Evolutionary conservation across 2,888 invertebrate species (phyloP).

Genomic region (Nymphalis polychloros): DNA sequence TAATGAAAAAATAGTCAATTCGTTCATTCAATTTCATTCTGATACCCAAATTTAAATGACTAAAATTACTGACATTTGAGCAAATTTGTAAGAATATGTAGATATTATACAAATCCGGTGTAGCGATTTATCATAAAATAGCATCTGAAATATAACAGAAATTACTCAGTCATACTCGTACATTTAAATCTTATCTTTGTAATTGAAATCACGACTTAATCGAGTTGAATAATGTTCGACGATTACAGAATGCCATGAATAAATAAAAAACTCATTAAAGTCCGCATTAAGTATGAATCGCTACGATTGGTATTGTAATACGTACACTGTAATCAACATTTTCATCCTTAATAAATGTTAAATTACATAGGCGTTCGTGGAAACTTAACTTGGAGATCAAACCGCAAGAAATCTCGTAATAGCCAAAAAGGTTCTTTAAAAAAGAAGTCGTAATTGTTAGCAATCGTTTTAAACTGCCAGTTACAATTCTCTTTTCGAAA

Average conservation of each 20-base stretch:
- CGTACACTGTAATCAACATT: slow-evolving; percentile 51
- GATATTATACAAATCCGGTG: slow-evolving; percentile 27
- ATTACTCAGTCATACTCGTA: slow-evolving; percentile 44
- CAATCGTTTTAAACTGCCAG: slow-evolving; percentile 15
- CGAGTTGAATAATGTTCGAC: slow-evolving; percentile 46
- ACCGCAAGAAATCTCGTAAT: slow-evolving; percentile 44
- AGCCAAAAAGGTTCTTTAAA: slow-evolving; percentile 32
- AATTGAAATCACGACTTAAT: slow-evolving; percentile 74
- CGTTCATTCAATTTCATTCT: not conserved
- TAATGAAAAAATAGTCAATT: not conserved
- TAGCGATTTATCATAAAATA: slow-evolving; percentile 43
- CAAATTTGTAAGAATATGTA: slow-evolving; percentile 19
- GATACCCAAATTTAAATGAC: slow-evolving; percentile 11
- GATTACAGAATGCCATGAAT: slow-evolving; percentile 61
- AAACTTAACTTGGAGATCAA: slow-evolving; percentile 41
- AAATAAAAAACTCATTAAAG: slow-evolving; percentile 67
- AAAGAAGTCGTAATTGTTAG: slow-evolving; percentile 27
- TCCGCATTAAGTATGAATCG: slow-evolving; percentile 48
- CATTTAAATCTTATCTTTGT: slow-evolving; percentile 62
- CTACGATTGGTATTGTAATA: slow-evolving; percentile 44
- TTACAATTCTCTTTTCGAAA: slow-evolving; percentile 58
- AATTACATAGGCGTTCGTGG: slow-evolving; percentile 52
- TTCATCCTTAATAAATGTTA: slow-evolving; percentile 58
- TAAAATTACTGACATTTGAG: slow-evolving; percentile 9
- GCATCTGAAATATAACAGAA: slow-evolving; percentile 49